These are phyloP conservation scores for Dicaeum eximium DNA, from an alignment of 2,113 vertebrate genomes.

Conservation along the genomic window DNA sequence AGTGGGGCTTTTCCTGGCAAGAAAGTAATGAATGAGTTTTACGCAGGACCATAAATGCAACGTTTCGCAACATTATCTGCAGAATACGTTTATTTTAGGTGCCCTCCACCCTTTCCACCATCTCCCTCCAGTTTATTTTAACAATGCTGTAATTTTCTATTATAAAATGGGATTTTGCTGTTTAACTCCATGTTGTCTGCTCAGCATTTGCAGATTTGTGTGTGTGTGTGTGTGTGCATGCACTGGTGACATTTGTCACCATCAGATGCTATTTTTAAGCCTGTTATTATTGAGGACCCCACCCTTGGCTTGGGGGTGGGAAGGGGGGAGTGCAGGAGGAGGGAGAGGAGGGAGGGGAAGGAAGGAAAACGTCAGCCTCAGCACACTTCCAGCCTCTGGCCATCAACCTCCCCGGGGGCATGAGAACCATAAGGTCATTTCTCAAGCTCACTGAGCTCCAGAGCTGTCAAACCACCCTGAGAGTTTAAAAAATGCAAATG, in stretches of 20 bases:
- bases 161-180: background rate
- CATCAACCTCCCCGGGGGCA: background rate
- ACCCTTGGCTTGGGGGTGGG: background rate
- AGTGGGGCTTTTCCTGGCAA: background rate
- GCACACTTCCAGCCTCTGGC: background rate
- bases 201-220: background rate
- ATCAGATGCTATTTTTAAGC: constrained; percentile 1
- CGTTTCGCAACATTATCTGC: background rate
- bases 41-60: background rate
- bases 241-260: background rate
- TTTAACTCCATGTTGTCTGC: background rate
- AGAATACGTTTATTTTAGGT: background rate
- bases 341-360: background rate
- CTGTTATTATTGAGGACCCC: constrained; percentile 39
- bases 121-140: background rate
- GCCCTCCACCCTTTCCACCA: background rate
- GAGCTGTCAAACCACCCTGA: constrained; percentile 18
- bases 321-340: background rate
- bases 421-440: constrained; percentile 54
- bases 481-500: constrained; percentile 32
- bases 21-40: background rate
- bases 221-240: background rate
- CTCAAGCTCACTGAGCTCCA: background rate
- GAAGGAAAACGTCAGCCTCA: background rate
- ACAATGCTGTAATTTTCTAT: constrained; percentile 20